Percentiles rank a stretch among this genome's conserved stretches.
These are phyloP conservation scores for Margaritifera margaritifera DNA, from an alignment of 2,888 invertebrate species.

Conservation along the genomic window DNA sequence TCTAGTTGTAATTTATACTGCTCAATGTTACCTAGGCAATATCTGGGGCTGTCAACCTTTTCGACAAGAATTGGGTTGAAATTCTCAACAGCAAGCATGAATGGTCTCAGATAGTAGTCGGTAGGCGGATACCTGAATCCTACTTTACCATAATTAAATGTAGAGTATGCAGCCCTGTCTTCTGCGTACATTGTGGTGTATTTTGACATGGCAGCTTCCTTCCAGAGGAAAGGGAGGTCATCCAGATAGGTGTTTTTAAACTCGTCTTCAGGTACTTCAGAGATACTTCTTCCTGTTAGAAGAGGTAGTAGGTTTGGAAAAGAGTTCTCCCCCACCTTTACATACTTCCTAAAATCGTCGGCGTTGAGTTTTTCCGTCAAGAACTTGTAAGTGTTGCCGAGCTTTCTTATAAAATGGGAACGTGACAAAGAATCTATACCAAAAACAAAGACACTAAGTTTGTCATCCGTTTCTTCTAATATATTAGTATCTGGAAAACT, in stretches of 20 bases:
- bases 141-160: conserved; percentile 84
- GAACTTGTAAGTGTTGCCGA: conserved; percentile 38
- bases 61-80: conserved; percentile 46
- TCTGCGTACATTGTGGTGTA: conserved; percentile 87
- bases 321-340: conserved; percentile 39
- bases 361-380: conserved; percentile 28
- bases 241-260: conserved; percentile 22
- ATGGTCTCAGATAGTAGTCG: conserved; percentile 87
- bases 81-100: conserved; percentile 77
- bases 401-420: conserved; percentile 29
- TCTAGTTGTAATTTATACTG: conserved; percentile 81
- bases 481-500: too few relatives aligned
- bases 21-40: conserved; percentile 82
- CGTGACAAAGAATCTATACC: conserved; percentile 30
- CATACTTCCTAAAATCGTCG: conserved; percentile 36
- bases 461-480: conserved; percentile 15
- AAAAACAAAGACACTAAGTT: conserved; percentile 21
- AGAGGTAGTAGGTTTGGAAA: conserved; percentile 40
- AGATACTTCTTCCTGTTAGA: conserved; percentile 27
- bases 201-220: conserved; percentile 81
- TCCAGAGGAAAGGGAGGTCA: conserved; percentile 85
- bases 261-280: conserved; percentile 7
- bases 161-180: conserved; percentile 84
- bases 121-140: conserved; percentile 85
- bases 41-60: too few relatives aligned